phyloP scores from a whole-genome alignment of 2,113 vertebrate species.

The Setophaga petechia region DNA sequence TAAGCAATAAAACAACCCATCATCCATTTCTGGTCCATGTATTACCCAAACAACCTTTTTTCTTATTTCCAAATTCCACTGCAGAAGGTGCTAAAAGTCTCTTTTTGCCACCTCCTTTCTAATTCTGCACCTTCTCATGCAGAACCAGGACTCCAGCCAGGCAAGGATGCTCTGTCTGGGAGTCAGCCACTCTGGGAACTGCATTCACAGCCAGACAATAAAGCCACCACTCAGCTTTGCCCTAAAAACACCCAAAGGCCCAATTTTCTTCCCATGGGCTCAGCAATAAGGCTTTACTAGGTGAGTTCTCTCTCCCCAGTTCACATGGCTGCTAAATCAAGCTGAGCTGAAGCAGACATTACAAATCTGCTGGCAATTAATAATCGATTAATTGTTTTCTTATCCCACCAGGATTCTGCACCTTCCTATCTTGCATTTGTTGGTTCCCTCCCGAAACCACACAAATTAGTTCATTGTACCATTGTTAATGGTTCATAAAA shows the following conservation, averaged over 20 bases:
- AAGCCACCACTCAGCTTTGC: not conserved
- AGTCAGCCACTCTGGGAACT: not conserved
- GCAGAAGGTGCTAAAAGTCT: not conserved
- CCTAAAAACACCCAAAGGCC: slow-evolving; percentile 21
- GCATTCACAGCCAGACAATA: not conserved
- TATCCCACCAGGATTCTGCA: not conserved
- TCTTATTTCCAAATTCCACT: not conserved
- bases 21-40: not conserved
- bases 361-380: slow-evolving; percentile 31
- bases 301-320: not conserved
- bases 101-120: not conserved
- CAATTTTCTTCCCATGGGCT: not conserved
- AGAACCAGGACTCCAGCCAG: not conserved
- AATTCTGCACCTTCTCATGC: not conserved
- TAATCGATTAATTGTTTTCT: slow-evolving; percentile 17
- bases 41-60: not conserved
- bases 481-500: slow-evolving; percentile 51
- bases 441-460: not conserved
- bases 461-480: slow-evolving; percentile 31
- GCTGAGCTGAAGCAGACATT: not conserved
- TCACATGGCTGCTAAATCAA: not conserved
- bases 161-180: not conserved
- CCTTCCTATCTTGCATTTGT: not conserved
- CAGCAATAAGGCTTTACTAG: not conserved
- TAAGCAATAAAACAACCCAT: not conserved